These are phyloP conservation scores for Mnemiopsis leidyi DNA, from an alignment of 37 sponge, comb jelly and placozoan genomes.

Conservation along the genomic window DNA sequence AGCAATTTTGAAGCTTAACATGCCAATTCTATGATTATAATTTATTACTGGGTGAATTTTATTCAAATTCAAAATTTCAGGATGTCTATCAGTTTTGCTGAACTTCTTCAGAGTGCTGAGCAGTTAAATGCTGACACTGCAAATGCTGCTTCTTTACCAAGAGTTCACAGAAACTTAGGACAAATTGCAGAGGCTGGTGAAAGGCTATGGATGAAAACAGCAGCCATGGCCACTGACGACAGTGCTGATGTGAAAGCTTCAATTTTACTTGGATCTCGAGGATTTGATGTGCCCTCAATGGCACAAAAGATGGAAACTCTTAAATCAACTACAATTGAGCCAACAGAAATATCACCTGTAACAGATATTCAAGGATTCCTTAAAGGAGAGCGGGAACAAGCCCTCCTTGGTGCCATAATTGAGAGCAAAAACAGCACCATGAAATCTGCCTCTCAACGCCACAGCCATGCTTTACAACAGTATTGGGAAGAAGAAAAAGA, in stretches of 20 bases:
- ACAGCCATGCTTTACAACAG: conserved; percentile 72
- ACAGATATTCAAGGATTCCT: conserved; percentile 79
- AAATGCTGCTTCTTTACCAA: conserved; percentile 78
- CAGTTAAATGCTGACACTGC: conserved; percentile 78
- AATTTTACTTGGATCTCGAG: conserved; percentile 87
- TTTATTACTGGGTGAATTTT: neutral
- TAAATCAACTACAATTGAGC: conserved; percentile 89
- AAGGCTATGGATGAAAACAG: conserved; percentile 80
- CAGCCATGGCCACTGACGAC: conserved; percentile 69
- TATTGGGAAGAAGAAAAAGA: conserved; percentile 98
- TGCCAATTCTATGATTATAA: neutral
- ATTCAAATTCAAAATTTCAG: neutral
- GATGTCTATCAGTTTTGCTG: conserved; percentile 75
- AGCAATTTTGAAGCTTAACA: no score
- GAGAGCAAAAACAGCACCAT: conserved; percentile 75
- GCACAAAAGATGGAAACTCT: conserved; percentile 85
- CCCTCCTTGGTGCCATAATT: conserved; percentile 87
- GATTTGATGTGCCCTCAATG: conserved; percentile 88
- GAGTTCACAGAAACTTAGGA: conserved; percentile 84
- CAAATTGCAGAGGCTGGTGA: conserved; percentile 95
- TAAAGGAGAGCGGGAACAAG: conserved; percentile 89
- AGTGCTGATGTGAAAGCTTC: conserved; percentile 86
- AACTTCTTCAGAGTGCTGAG: conserved; percentile 87
- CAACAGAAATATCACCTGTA: conserved; percentile 67
- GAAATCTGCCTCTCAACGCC: conserved; percentile 65